Conservation (phyloP, 2,888 invertebrate species). For the Globia sparganii region DNA sequence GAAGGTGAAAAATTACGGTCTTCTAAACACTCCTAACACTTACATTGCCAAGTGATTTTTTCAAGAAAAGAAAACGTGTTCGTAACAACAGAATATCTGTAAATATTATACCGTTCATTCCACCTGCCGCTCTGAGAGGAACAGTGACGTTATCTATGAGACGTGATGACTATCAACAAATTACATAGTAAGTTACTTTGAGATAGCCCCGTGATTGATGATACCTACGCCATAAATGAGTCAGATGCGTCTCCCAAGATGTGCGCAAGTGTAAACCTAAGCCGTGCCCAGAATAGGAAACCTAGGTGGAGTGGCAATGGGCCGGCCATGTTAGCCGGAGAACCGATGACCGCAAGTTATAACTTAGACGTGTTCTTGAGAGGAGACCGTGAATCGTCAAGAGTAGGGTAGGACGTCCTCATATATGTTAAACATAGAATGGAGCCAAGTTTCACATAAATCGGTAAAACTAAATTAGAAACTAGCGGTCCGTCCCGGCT, state of each 20-base stretch:
- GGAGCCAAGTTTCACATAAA: too few species aligned
- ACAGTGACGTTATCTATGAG: conserved; percentile 29
- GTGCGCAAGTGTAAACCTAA: not conserved
- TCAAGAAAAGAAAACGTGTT: not conserved
- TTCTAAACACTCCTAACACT: not conserved
- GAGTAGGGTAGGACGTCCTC: too few species aligned
- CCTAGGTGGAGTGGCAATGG: not conserved
- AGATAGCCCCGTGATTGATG: conserved; percentile 45
- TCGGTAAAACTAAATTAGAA: not conserved
- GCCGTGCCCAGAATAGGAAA: not conserved
- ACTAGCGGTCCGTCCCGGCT: too few species aligned
- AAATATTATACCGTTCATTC: conserved; percentile 6
- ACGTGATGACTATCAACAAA: conserved; percentile 42
- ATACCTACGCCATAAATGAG: conserved; percentile 32
- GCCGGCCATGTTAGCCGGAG: not conserved
- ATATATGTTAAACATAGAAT: too few species aligned
- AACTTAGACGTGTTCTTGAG: not conserved
- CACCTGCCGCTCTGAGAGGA: conserved; percentile 3
- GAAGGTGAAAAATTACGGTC: too few species aligned
- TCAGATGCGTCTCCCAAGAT: conserved; percentile 8
- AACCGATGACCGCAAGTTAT: not conserved
- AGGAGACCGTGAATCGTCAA: not conserved
- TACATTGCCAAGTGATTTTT: not conserved
- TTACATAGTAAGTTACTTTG: conserved; percentile 38
- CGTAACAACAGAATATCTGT: not conserved